phyloP scores from a whole-genome alignment of 2,888 invertebrate species.

The Melieria crassipennis region DNA sequence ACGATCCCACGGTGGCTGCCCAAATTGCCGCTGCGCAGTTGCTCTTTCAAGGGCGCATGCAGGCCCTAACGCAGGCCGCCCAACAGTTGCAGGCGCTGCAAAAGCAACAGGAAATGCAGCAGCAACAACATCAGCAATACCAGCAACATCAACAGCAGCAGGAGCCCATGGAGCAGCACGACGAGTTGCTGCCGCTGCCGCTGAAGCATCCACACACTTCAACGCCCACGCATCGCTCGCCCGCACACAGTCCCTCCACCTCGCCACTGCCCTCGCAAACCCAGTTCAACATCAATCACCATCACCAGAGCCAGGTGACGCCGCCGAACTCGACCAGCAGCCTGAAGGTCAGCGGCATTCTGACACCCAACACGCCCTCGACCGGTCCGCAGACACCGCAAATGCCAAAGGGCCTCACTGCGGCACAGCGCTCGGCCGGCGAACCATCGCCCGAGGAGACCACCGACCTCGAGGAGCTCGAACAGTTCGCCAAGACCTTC shows the following conservation, averaged over 20 bases:
- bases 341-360: conserved; percentile 66
- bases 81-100: conserved; percentile 85
- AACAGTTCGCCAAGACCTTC: conserved; percentile 98
- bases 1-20: conserved; percentile 59
- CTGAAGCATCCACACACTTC: conserved; percentile 55
- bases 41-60: conserved; percentile 78
- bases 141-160: conserved; percentile 41
- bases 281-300: conserved; percentile 32
- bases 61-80: conserved; percentile 84
- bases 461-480: conserved; percentile 96
- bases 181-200: conserved; percentile 33
- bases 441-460: conserved; percentile 93
- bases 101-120: conserved; percentile 69
- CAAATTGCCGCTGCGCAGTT: conserved; percentile 73
- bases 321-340: conserved; percentile 67
- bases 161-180: conserved; percentile 42
- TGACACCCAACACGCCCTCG: conserved; percentile 71
- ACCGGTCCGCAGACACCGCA: conserved; percentile 69
- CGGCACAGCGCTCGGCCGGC: conserved; percentile 72
- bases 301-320: conserved; percentile 60
- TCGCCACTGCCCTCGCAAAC: conserved; percentile 54
- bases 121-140: conserved; percentile 41
- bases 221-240: conserved; percentile 61
- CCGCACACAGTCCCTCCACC: conserved; percentile 62
- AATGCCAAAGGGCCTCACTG: conserved; percentile 66